Evolutionary conservation across 2,888 invertebrate species (phyloP).

Genomic region (Cheilosia vernalis): DNA sequence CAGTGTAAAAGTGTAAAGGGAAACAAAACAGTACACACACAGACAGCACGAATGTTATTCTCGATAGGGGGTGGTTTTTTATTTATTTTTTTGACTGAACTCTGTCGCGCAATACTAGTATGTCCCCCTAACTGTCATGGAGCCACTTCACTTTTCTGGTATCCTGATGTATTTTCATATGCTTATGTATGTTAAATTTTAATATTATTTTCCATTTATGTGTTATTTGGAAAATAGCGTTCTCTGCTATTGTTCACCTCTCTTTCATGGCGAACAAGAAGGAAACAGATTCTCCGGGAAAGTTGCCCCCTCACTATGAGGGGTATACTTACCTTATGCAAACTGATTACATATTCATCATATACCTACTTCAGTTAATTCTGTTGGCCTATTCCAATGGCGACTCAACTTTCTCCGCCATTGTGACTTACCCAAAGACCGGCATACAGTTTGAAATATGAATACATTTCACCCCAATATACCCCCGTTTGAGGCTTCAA

Average conservation of each 20-base stretch:
- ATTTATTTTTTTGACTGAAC: background rate
- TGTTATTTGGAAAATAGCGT: constrained; percentile 36
- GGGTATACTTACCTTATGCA: background rate
- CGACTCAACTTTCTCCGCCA: constrained; percentile 70
- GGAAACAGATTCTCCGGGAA: background rate
- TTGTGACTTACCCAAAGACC: constrained; percentile 5
- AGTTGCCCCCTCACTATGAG: background rate
- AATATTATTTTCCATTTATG: constrained; percentile 37
- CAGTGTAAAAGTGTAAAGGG: too few species aligned
- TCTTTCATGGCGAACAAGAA: background rate
- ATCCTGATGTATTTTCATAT: constrained; percentile 46
- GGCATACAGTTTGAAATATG: background rate
- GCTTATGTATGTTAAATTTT: constrained; percentile 63
- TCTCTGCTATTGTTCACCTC: constrained; percentile 1
- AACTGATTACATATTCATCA: background rate
- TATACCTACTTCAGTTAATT: background rate
- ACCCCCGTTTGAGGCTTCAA: constrained; percentile 23
- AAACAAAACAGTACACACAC: too few species aligned
- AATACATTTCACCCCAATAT: background rate
- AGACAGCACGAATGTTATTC: too few species aligned
- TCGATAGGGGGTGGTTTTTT: too few species aligned
- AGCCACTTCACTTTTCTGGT: constrained; percentile 24
- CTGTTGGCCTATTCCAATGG: constrained; percentile 53
- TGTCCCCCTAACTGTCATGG: background rate
- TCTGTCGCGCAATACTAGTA: too few species aligned